Percentiles rank a stretch among this genome's conserved stretches.
phyloP scores from a whole-genome alignment of 2,113 vertebrate genomes.

The Corythaeola cristata region DNA sequence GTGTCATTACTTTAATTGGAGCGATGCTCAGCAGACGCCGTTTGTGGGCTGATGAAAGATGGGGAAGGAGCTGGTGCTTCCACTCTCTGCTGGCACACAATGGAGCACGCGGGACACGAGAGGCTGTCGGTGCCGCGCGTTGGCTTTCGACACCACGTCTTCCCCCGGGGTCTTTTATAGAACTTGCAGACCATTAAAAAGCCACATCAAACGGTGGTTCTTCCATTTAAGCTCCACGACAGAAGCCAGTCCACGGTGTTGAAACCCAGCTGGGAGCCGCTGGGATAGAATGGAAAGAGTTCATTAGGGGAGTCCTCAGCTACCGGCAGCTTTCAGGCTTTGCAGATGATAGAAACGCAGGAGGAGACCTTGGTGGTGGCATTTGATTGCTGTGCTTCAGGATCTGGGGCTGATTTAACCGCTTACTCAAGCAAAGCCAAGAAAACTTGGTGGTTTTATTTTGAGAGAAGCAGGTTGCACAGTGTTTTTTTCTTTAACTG shows the following conservation, averaged over 20 bases:
- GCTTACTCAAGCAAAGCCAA: background rate
- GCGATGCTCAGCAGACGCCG: background rate
- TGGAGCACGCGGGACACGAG: background rate
- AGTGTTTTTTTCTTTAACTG: background rate
- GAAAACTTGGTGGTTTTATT: background rate
- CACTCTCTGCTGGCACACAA: background rate
- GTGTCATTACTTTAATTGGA: background rate
- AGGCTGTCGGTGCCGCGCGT: background rate
- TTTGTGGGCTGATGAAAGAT: background rate
- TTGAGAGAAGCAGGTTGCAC: background rate
- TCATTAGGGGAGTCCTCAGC: background rate
- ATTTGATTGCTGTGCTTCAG: background rate
- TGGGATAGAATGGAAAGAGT: background rate
- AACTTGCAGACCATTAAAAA: background rate
- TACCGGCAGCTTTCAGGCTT: background rate
- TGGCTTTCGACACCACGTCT: background rate
- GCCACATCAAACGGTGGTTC: background rate
- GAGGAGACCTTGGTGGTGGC: background rate
- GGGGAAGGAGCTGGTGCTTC: background rate
- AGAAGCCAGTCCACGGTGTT: background rate
- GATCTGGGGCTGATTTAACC: background rate
- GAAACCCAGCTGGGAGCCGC: background rate
- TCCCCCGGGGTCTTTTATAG: background rate
- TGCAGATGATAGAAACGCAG: background rate
- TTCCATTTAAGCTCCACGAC: background rate